phyloP scores from a whole-genome alignment of 2,113 vertebrate species.

The Corythornis madagascariensis region DNA sequence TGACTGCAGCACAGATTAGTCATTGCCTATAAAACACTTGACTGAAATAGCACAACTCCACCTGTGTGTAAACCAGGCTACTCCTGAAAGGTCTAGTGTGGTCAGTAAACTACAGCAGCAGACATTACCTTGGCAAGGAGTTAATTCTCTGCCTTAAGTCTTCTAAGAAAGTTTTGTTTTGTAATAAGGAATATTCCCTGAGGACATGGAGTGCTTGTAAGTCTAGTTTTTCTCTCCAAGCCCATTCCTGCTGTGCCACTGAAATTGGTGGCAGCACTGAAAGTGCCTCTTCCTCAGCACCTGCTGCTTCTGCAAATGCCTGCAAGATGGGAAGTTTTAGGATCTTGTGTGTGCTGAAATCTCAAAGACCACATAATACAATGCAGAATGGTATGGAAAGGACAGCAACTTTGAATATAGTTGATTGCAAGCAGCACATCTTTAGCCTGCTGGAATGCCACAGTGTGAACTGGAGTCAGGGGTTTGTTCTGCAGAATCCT shows the following conservation, averaged over 20 bases:
- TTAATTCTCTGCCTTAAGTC: not conserved
- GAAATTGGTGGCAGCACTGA: conserved; percentile 15
- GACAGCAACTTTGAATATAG: not conserved
- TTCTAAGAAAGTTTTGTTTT: conserved; percentile 5
- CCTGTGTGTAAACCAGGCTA: not conserved
- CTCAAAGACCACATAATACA: not conserved
- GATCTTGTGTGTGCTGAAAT: not conserved
- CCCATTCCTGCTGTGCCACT: conserved; percentile 1
- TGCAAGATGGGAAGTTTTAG: not conserved
- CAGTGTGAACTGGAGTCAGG: not conserved
- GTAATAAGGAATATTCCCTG: not conserved
- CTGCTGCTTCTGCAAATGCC: not conserved
- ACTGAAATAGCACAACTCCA: not conserved
- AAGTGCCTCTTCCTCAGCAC: not conserved
- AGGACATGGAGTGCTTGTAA: not conserved
- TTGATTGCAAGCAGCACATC: not conserved
- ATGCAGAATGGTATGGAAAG: not conserved
- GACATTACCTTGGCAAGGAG: not conserved
- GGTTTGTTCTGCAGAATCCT: not conserved
- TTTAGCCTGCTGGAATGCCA: not conserved
- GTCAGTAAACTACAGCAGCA: not conserved
- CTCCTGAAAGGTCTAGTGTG: not conserved
- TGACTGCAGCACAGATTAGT: not conserved
- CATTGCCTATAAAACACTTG: not conserved
- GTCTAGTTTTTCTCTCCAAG: not conserved